phyloP scores from a whole-genome alignment of 2,797 vertebrate species.

The Enteromius paludinosus region DNA sequence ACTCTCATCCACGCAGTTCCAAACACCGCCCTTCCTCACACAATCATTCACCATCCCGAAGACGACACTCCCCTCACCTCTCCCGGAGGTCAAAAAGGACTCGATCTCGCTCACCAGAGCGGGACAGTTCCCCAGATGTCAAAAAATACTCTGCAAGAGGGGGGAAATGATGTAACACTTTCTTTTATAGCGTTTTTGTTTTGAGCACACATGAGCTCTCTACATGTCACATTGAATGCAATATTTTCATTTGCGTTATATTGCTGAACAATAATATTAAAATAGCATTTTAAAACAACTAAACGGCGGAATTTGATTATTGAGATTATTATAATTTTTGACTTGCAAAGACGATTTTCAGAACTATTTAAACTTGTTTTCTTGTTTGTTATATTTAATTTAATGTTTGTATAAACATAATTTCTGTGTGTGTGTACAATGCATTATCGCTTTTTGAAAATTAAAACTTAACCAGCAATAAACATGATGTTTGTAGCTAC shows the following conservation, averaged over 20 bases:
- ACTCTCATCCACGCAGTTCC: slow-evolving; percentile 49
- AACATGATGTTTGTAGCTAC: neutral
- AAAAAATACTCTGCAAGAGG: slow-evolving; percentile 34
- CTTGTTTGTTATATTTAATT: neutral
- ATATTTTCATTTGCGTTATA: neutral
- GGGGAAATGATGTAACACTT: slow-evolving; percentile 35
- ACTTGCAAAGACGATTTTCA: neutral
- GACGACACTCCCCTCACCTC: slow-evolving; percentile 32
- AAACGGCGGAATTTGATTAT: neutral
- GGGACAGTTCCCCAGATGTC: slow-evolving; percentile 12
- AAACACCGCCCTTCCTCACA: slow-evolving; percentile 33
- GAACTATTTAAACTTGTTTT: neutral
- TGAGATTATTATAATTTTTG: neutral
- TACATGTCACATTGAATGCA: neutral
- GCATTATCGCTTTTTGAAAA: neutral
- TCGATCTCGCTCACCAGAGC: slow-evolving; percentile 54
- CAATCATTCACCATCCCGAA: slow-evolving; percentile 43
- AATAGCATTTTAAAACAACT: neutral
- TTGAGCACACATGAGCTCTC: neutral
- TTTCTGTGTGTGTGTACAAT: neutral
- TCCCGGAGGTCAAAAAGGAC: slow-evolving; percentile 45
- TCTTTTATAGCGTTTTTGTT: neutral
- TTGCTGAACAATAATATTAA: neutral
- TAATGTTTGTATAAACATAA: neutral
- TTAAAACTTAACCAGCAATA: slow-evolving; percentile 9